Conservation (phyloP, 2,797 vertebrate genomes). For the Petrocephalus sullivani region DNA sequence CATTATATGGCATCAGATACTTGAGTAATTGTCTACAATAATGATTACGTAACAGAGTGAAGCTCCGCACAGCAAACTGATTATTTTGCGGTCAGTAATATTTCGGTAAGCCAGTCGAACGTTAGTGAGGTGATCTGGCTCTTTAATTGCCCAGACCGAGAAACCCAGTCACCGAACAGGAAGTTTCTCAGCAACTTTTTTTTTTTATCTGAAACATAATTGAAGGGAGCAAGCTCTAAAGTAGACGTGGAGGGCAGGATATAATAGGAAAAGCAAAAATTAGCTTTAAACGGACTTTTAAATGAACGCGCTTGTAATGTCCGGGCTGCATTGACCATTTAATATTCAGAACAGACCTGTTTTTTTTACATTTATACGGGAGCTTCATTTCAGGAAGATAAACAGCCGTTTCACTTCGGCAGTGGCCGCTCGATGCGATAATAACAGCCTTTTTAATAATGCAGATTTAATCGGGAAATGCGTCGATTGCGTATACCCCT, state of each 20-base stretch:
- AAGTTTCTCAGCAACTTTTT: constrained; percentile 28
- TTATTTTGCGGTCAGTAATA: background rate
- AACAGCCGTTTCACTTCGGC: background rate
- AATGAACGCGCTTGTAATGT: background rate
- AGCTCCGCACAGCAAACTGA: background rate
- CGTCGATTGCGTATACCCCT: background rate
- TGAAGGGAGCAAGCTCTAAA: background rate
- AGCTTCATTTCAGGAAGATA: background rate
- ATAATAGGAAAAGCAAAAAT: background rate
- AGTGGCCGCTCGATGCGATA: background rate
- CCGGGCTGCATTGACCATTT: background rate
- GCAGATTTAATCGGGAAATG: background rate
- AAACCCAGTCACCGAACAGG: constrained; percentile 24
- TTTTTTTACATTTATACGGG: background rate
- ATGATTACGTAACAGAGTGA: background rate
- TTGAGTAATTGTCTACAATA: background rate
- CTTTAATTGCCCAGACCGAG: constrained; percentile 9
- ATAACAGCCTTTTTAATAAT: background rate
- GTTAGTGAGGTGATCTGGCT: background rate
- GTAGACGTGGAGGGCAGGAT: constrained; percentile 5
- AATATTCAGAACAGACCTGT: background rate
- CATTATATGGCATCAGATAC: background rate
- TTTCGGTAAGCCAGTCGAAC: background rate
- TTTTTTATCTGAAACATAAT: constrained; percentile 12
- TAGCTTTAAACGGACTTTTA: background rate